Conservation (phyloP, 2,888 invertebrate species). For the Erebia aethiops region DNA sequence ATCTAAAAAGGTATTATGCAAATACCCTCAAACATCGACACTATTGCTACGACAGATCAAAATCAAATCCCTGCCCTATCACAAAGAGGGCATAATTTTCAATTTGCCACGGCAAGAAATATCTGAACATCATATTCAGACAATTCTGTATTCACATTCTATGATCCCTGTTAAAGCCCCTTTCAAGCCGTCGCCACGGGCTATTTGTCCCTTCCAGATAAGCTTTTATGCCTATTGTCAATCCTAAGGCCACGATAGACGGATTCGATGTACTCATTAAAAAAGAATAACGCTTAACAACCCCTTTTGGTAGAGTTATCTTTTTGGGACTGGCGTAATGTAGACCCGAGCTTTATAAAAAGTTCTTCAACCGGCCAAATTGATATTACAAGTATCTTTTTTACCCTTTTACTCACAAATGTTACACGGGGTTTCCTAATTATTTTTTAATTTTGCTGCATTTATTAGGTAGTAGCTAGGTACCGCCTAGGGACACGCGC, state of each 20-base stretch:
- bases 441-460: constrained; percentile 8
- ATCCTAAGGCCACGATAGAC: constrained; percentile 39
- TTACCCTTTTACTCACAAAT: constrained; percentile 1
- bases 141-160: constrained; percentile 48
- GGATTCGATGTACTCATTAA: constrained; percentile 43
- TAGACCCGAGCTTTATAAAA: constrained; percentile 9
- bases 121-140: constrained; percentile 44
- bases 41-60: neutral
- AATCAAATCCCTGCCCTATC: neutral
- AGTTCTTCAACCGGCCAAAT: constrained; percentile 3
- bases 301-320: constrained; percentile 28
- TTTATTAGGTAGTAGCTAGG: neutral
- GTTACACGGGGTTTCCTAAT: constrained; percentile 4
- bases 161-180: constrained; percentile 47
- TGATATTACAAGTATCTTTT: constrained; percentile 9
- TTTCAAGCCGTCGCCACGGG: constrained; percentile 53
- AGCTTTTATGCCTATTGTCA: constrained; percentile 51
- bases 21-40: neutral
- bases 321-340: constrained; percentile 9
- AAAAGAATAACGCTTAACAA: constrained; percentile 34
- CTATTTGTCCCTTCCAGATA: constrained; percentile 55
- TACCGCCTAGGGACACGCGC: neutral
- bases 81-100: constrained; percentile 31
- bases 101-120: constrained; percentile 39
- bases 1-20: neutral